Evolutionary conservation across 2,797 vertebrate species (phyloP), one percentile per base, ranked within the genome.

Genomic region (Scolopax rusticola): DNA sequence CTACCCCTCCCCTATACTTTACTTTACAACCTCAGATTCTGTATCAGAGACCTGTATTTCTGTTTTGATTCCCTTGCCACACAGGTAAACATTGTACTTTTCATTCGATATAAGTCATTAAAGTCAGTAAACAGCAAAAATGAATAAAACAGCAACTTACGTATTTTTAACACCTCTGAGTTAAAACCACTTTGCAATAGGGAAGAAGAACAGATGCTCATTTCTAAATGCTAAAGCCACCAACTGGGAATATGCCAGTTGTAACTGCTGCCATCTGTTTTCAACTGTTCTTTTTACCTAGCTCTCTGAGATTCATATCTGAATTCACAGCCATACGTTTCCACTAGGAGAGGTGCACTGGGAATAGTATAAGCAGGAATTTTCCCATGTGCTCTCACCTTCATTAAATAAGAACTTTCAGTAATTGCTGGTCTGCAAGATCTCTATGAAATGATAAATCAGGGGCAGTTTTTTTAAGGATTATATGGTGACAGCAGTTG

Each of bases 191-290:
- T 97, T 98, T 97, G 93, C 93, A 95, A 94, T 85, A 94, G 97
- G 84, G 95, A 97, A 97, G 93, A 94, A 96, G 96, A 98, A 98
- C 98, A 98, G 98, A 98, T 98, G 98, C 98, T 98, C 94, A 96
- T 97, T 97, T 98, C 97, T 98, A 98, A 98, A 98, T 98, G 97
- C 96, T 98, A 97, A 97, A 98, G 96, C 97, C 97, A 97, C 97
- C 97, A 98, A 95, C 98, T 98, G 98, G 98, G 98, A 98, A 97
- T 97, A 97, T 97, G 98, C 97, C 97, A 97, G 95, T 97, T 98
- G 97, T 97, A 98, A 98, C 97, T 98, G 94, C 96, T 96, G 97
- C 98, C 98, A 98, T 98, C 98, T 98, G 98, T 97, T 98, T 98
- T 96, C 95, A 96, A 98, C 97, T 98, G 97, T 98, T 98, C 98